phyloP scores from a whole-genome alignment of 2,888 invertebrate genomes.

The Dermolepida albohirtum region DNA sequence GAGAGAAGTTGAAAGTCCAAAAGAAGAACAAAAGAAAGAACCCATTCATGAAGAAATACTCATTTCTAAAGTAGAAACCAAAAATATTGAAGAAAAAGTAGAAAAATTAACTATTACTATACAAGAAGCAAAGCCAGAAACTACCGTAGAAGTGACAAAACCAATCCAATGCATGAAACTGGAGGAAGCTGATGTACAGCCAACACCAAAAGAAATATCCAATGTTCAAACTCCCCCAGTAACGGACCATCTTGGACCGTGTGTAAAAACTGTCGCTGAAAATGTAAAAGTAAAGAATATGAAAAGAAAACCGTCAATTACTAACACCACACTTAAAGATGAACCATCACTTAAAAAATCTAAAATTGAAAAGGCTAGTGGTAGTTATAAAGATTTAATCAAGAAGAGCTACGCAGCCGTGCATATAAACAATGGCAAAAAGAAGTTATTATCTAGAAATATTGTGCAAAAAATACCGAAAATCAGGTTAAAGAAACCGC shows the following conservation, averaged over 20 bases:
- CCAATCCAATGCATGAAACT: constrained; percentile 31
- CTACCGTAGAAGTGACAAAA: constrained; percentile 34
- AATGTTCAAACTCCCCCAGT: constrained; percentile 19
- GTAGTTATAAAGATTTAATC: constrained; percentile 64
- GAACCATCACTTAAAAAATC: constrained; percentile 53
- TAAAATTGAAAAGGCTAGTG: constrained; percentile 53
- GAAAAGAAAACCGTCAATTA: constrained; percentile 66
- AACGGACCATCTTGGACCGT: constrained; percentile 50
- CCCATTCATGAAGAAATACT: constrained; percentile 48
- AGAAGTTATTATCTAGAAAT: constrained; percentile 55
- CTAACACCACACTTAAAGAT: constrained; percentile 41
- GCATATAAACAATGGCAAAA: constrained; percentile 65
- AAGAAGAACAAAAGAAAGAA: constrained; percentile 57
- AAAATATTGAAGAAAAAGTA: constrained; percentile 36
- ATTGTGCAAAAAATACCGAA: constrained; percentile 45
- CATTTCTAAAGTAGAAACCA: constrained; percentile 39
- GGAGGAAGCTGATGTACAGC: constrained; percentile 28
- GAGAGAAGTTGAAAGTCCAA: constrained; percentile 64
- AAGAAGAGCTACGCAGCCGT: constrained; percentile 66
- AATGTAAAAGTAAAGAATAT: constrained; percentile 65
- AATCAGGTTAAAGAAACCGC: constrained; percentile 38
- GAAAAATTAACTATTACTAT: constrained; percentile 36
- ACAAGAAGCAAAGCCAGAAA: constrained; percentile 41
- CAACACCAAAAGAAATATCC: constrained; percentile 11
- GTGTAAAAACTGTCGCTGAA: constrained; percentile 63